Base-by-base conservation (phyloP, 2,113 vertebrate genomes). In the Anolis sagrei region DNA sequence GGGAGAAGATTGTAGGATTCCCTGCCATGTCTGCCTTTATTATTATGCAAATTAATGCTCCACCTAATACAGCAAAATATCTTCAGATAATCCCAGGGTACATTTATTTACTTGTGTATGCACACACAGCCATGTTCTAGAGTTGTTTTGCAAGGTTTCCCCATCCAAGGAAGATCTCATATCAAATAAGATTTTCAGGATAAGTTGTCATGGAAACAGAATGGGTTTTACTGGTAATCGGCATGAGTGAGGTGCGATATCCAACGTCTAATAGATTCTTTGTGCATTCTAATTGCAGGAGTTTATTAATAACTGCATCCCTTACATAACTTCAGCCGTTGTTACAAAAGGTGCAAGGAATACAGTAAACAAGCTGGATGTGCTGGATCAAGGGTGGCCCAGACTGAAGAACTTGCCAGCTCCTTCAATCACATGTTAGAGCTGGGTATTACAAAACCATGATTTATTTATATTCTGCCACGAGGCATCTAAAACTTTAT, bases 151-250 rank as follows among this genome's bases (percentile, higher is more conserved):
- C 92, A 95, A 93, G 83, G 92, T 88, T 93, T 92, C 88, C 91
- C 92, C 92, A 93, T 94, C 93, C 87, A 91, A 95, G 92, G 95
- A 94, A 93, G 93, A 95, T 93, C 93, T 92, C 91, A 94, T 92
- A 95, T 94, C 90, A 95, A 87, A 89, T 92, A 94, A 95, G 91
- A 94, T 94, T 94, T 92, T 95, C 95, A 95, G 92, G 61, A 73
- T 89, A 93, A 85, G 95, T 96, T 96, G 96, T 92, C 95, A 96
- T 96, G 95, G 96, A 92, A 96, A 97, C 95, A 91, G 93, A 92
- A 95, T 93, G 82, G 94, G 92, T 94, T 95, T 93, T 94, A 94
- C 95, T 95, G 91, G 73, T 78, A 79, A 85, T 73, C 39, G 21
- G 54, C 36, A 79, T 34, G 95, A 89, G 93, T 54, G 85, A 92